These are phyloP conservation scores for Alectoris magna DNA, from an alignment of 2,797 vertebrate species.

Conservation along the genomic window DNA sequence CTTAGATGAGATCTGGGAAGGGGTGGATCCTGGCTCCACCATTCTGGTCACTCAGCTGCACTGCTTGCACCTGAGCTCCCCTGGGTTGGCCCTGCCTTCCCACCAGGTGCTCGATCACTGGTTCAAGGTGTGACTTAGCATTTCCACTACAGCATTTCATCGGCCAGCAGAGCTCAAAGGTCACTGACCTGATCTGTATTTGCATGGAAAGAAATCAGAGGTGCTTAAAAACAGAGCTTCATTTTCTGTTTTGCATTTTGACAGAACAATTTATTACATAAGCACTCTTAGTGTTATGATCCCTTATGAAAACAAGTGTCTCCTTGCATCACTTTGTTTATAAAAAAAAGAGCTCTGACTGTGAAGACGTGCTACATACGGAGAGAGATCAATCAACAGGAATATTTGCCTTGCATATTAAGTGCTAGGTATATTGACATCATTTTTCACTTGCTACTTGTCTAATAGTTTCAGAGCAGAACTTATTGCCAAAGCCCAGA, in stretches of 20 bases:
- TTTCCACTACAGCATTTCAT: neutral
- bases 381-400: neutral
- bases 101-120: no score
- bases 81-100: no score
- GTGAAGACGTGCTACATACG: neutral
- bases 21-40: no score
- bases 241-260: neutral
- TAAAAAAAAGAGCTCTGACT: slow-evolving; percentile 8
- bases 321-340: slow-evolving; percentile 1
- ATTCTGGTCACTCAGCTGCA: no score
- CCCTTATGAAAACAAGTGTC: neutral
- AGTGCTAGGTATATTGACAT: neutral
- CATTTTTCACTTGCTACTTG: neutral
- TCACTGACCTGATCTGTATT: neutral
- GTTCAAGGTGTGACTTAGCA: no score
- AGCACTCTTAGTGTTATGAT: neutral
- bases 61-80: no score
- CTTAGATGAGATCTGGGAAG: no score
- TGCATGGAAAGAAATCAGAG: neutral
- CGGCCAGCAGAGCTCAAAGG: neutral
- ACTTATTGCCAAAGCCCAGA: neutral
- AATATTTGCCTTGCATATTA: neutral
- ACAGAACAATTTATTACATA: neutral
- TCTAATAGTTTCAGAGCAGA: neutral
- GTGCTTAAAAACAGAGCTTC: neutral